phyloP scores from a whole-genome alignment of 2,113 vertebrate genomes.

The Mesocricetus auratus region DNA sequence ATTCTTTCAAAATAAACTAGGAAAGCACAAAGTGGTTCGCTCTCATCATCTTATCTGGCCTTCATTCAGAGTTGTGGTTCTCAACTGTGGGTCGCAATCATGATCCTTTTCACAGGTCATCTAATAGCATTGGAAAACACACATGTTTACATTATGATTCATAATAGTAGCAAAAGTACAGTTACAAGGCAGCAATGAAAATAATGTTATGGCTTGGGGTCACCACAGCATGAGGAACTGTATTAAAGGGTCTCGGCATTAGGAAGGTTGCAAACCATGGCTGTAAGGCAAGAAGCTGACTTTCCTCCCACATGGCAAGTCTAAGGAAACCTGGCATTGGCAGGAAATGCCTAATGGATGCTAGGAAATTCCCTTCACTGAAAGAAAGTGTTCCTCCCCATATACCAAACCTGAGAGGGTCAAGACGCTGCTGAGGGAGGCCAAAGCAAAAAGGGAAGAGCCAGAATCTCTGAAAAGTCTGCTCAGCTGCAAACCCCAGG shows the following conservation, averaged over 20 bases:
- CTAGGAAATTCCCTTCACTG: neutral
- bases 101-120: no score
- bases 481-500: slow-evolving; percentile 34
- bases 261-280: neutral
- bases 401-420: neutral
- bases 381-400: neutral
- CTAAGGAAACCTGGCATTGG: neutral
- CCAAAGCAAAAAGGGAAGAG: neutral
- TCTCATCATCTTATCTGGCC: neutral
- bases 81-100: no score
- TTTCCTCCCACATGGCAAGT: neutral
- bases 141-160: neutral
- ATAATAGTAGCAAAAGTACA: neutral
- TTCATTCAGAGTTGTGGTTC: neutral
- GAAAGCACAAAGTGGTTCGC: neutral
- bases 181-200: neutral
- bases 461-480: neutral
- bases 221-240: neutral
- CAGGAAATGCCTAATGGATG: neutral
- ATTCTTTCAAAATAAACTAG: slow-evolving; percentile 25
- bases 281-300: slow-evolving; percentile 8
- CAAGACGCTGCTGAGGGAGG: neutral
- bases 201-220: neutral
- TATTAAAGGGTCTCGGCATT: neutral
- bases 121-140: neutral